Percentiles rank a stretch among this genome's conserved stretches.
Conservation (phyloP, 2,113 vertebrate species). For the Tenrec ecaudatus region DNA sequence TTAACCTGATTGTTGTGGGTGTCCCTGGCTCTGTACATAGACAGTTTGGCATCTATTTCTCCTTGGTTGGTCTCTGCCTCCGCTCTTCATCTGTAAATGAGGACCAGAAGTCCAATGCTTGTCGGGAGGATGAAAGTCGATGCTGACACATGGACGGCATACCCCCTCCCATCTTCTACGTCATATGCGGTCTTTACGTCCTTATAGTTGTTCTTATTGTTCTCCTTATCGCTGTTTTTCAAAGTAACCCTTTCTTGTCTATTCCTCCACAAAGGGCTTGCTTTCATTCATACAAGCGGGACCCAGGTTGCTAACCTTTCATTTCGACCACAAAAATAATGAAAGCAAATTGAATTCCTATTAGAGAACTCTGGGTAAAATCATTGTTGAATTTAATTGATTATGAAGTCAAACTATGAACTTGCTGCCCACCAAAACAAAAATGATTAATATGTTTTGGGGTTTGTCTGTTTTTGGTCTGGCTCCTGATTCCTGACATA, state of each 20-base stretch:
- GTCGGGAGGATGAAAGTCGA: background rate
- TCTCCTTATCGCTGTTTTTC: background rate
- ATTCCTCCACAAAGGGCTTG: background rate
- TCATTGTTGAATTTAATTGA: background rate
- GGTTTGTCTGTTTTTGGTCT: background rate
- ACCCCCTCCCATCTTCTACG: background rate
- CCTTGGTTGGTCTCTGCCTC: background rate
- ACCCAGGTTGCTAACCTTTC: background rate
- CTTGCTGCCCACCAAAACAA: background rate
- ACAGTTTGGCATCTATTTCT: background rate
- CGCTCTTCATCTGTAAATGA: background rate
- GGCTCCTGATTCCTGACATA: background rate
- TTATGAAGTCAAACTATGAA: background rate
- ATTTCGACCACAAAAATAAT: background rate
- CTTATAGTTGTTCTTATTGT: background rate
- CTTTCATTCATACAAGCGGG: background rate
- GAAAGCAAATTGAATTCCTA: background rate
- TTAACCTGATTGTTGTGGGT: background rate
- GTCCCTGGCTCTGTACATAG: background rate
- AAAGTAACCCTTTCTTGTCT: too few relatives aligned
- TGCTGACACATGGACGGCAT: background rate
- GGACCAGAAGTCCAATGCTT: background rate
- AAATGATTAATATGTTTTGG: background rate
- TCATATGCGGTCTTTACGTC: background rate
- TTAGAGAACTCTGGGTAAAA: background rate